Conservation (phyloP, 1,140 invertebrate species). For the Tenebrio molitor region DNA sequence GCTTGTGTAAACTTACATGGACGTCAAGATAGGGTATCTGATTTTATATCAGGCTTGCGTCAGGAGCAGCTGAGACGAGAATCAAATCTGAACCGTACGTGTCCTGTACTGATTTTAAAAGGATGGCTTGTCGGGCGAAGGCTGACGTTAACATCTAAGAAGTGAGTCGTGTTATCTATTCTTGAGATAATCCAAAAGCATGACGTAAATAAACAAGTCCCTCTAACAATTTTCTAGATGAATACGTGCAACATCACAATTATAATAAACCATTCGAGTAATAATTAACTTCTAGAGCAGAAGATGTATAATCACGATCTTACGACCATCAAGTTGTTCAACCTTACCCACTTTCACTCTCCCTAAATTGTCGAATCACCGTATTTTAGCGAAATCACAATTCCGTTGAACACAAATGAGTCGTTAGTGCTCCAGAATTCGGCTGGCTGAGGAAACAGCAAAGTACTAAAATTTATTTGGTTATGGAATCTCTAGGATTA, state of each 20-base stretch:
- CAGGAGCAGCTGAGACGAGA: conserved; percentile 41
- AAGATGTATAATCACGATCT: conserved; percentile 43
- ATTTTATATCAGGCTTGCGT: conserved; percentile 42
- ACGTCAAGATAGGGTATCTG: conserved; percentile 43
- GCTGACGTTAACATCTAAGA: conserved; percentile 31
- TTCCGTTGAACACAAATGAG: conserved; percentile 47
- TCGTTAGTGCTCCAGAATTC: conserved; percentile 43
- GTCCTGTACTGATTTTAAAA: conserved; percentile 39
- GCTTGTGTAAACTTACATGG: conserved; percentile 40
- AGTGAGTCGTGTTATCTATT: conserved; percentile 12
- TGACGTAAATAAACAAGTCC: conserved; percentile 8
- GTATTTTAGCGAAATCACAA: conserved; percentile 46
- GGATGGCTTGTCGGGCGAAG: conserved; percentile 12
- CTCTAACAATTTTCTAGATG: background rate
- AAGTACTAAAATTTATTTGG: conserved; percentile 42
- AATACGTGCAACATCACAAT: conserved; percentile 3
- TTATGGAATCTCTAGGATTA: conserved; percentile 42
- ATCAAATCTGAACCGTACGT: conserved; percentile 46
- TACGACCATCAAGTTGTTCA: conserved; percentile 43
- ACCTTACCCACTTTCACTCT: conserved; percentile 45
- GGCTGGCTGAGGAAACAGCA: conserved; percentile 40
- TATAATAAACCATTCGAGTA: conserved; percentile 20
- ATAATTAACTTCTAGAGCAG: conserved; percentile 40
- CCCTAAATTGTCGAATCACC: conserved; percentile 46
- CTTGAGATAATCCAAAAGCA: background rate